phyloP scores from a whole-genome alignment of 2,888 invertebrate species.

The Perithous albicinctus region DNA sequence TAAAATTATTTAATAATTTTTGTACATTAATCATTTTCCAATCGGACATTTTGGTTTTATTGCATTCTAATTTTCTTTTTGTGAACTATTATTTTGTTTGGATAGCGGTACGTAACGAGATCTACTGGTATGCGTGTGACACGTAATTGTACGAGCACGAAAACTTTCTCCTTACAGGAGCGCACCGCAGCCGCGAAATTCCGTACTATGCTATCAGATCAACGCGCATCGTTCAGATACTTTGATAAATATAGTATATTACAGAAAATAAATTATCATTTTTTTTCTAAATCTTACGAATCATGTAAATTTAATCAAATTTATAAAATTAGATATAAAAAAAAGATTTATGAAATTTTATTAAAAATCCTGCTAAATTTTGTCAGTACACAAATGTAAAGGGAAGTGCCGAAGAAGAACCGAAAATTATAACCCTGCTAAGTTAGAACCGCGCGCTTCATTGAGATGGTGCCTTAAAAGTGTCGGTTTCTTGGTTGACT shows the following conservation, averaged over 20 bases:
- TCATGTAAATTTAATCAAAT: neutral
- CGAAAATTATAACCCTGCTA: neutral
- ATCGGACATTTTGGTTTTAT: no score
- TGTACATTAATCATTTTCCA: no score
- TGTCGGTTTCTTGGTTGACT: constrained; percentile 27
- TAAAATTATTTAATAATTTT: no score
- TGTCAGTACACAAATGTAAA: neutral
- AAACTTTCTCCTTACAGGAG: constrained; percentile 22
- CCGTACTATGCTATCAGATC: neutral
- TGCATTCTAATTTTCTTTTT: no score
- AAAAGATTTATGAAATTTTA: neutral
- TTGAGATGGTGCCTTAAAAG: constrained; percentile 32
- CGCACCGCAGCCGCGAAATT: neutral
- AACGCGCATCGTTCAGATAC: neutral
- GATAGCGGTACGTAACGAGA: neutral
- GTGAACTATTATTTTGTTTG: neutral
- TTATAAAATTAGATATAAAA: neutral
- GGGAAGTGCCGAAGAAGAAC: neutral
- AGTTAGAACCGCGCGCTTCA: constrained; percentile 5
- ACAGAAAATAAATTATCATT: neutral
- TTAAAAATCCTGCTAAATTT: neutral
- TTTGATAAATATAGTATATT: neutral
- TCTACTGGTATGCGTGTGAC: neutral
- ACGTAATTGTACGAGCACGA: constrained; percentile 17
- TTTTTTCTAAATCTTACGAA: neutral